These are phyloP conservation scores for Rhipidura dahli DNA, from an alignment of 2,113 vertebrate species.

Conservation along the genomic window DNA sequence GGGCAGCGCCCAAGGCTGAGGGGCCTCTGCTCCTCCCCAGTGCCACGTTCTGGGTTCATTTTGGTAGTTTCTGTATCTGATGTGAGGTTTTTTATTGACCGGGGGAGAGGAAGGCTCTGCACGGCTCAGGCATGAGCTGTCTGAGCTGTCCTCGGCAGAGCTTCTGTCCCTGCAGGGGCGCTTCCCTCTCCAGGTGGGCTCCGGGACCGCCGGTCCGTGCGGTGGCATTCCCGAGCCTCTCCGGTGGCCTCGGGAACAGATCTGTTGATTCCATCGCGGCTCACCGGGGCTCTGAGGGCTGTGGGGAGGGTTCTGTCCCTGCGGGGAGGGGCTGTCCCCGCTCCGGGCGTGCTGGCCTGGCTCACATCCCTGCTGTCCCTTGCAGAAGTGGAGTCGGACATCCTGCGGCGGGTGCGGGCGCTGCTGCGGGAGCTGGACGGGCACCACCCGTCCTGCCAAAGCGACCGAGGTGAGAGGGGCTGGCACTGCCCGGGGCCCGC, in stretches of 20 bases:
- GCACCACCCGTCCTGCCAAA: constrained; percentile 61
- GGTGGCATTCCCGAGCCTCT: not conserved
- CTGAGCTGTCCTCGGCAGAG: not conserved
- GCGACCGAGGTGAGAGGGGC: constrained; percentile 66
- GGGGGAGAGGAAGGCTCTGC: not conserved
- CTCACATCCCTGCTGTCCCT: not conserved
- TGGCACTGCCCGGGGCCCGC: rapidly evolving
- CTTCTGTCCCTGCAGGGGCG: not conserved
- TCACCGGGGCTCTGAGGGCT: not conserved
- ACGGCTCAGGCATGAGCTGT: not conserved
- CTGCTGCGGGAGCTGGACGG: constrained; percentile 81
- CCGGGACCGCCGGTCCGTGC: too few species aligned
- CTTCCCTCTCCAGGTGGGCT: not conserved
- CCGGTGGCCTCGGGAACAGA: not conserved
- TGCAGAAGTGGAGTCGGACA: constrained; percentile 79
- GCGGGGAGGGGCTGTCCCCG: rapidly evolving
- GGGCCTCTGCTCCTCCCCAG: not conserved
- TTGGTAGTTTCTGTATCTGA: not conserved
- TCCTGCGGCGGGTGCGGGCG: constrained; percentile 85
- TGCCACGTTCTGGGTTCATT: not conserved
- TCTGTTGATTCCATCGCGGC: not conserved
- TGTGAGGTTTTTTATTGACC: not conserved
- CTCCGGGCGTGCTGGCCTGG: too few species aligned
- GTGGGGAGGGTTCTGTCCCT: not conserved
- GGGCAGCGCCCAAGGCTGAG: not conserved